These are phyloP conservation scores for Chaetops frenatus DNA, from an alignment of 2,113 vertebrate genomes.

Conservation along the genomic window DNA sequence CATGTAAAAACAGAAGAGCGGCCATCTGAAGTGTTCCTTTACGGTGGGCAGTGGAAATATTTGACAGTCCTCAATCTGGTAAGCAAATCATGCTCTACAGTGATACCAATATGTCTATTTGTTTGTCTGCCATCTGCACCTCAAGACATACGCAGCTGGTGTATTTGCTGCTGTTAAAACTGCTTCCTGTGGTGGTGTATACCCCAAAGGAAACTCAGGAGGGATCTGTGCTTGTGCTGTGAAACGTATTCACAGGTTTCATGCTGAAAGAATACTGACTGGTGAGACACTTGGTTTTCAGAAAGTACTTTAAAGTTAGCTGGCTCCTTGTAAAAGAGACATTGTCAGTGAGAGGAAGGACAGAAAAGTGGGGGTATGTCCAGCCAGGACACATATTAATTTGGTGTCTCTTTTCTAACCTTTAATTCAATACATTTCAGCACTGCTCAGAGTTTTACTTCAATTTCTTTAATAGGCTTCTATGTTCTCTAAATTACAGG, in stretches of 20 bases:
- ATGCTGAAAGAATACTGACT: neutral
- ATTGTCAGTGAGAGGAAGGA: neutral
- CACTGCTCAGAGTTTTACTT: neutral
- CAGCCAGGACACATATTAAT: neutral
- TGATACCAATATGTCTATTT: conserved; percentile 12
- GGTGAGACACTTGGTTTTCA: neutral
- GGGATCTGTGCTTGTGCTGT: neutral
- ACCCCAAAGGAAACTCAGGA: neutral
- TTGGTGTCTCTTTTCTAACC: neutral
- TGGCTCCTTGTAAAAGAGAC: neutral
- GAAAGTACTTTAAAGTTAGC: neutral
- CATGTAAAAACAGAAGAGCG: neutral
- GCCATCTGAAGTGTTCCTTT: conserved; percentile 35
- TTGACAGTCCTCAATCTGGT: conserved; percentile 79
- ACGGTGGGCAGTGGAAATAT: conserved; percentile 71
- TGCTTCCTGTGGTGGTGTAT: neutral
- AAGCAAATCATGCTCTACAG: conserved; percentile 47
- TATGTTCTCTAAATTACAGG: neutral
- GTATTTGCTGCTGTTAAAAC: conserved; percentile 33
- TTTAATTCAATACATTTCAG: neutral
- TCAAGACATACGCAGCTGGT: conserved; percentile 38
- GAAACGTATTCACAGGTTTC: neutral
- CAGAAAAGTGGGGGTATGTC: neutral
- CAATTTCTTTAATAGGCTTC: neutral
- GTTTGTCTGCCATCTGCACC: conserved; percentile 30